A percentile compares a stretch with the other conserved stretches of the same genome.
These are phyloP conservation scores for Drosophila littoralis DNA, from an alignment of 1,140 invertebrate genomes.

Conservation along the genomic window DNA sequence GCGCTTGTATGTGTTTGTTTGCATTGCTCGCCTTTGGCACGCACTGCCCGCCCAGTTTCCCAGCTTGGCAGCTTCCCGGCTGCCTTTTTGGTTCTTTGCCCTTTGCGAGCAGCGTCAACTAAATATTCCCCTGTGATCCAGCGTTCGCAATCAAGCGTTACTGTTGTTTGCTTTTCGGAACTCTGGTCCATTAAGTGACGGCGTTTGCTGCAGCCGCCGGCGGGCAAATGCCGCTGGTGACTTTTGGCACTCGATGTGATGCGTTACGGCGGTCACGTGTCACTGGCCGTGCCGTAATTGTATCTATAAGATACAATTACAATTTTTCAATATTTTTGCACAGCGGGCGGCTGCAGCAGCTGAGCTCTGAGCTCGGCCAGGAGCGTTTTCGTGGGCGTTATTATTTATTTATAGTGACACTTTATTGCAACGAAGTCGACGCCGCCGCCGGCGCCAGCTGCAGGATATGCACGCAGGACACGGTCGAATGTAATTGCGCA, in stretches of 20 bases:
- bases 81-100: constrained; percentile 11
- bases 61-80: background rate
- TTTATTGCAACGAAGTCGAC: constrained; percentile 68
- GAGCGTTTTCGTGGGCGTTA: constrained; percentile 72
- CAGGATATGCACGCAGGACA: constrained; percentile 73
- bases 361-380: background rate
- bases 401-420: constrained; percentile 83
- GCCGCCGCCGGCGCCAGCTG: constrained; percentile 52
- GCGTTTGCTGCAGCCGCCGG: constrained; percentile 35
- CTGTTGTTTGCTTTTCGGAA: constrained; percentile 80
- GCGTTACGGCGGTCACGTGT: constrained; percentile 64
- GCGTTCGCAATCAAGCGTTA: constrained; percentile 73
- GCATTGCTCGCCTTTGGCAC: constrained; percentile 57
- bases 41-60: constrained; percentile 61
- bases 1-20: constrained; percentile 54
- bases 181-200: constrained; percentile 76
- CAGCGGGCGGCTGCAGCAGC: constrained; percentile 51
- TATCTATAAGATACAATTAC: constrained; percentile 83
- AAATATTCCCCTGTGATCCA: constrained; percentile 56
- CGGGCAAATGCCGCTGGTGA: constrained; percentile 47
- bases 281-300: constrained; percentile 67
- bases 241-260: constrained; percentile 65
- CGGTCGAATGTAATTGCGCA: constrained; percentile 74
- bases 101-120: constrained; percentile 31
- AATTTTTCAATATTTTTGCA: constrained; percentile 82